Conservation (phyloP, 2,113 vertebrate species). For the Dolichallabes microphthalmus region DNA sequence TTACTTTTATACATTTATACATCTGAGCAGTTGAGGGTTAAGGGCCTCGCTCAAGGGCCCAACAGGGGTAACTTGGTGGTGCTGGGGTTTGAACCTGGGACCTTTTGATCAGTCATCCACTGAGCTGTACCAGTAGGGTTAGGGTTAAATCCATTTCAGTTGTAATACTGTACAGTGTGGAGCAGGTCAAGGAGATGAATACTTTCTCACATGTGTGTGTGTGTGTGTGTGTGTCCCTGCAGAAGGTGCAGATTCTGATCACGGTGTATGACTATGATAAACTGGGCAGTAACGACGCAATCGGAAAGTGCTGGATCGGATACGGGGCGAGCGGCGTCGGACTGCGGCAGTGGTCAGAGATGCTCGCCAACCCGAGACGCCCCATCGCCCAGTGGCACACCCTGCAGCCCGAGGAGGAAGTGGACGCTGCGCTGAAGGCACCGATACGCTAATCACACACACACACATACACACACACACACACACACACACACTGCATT, state of each 20-base stretch:
- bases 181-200: background rate
- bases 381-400: constrained; percentile 85
- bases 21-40: no score
- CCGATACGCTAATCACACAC: constrained; percentile 70
- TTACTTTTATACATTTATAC: no score
- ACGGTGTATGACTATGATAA: constrained; percentile 78
- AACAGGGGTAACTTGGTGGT: no score
- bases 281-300: constrained; percentile 78
- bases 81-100: no score
- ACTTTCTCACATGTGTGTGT: background rate
- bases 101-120: no score
- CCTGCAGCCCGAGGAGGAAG: constrained; percentile 75
- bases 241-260: constrained; percentile 77
- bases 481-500: no score
- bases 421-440: constrained; percentile 76
- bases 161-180: background rate
- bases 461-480: background rate
- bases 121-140: no score
- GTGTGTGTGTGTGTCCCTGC: constrained; percentile 26
- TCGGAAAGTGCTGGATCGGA: constrained; percentile 82
- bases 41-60: no score
- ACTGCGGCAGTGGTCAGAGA: constrained; percentile 85
- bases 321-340: constrained; percentile 78
- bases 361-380: constrained; percentile 83
- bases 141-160: background rate